A percentile compares a stretch with the other conserved stretches of the same genome.
Conservation (phyloP, 2,888 invertebrate species). For the Caenorhabditis panamensis region DNA sequence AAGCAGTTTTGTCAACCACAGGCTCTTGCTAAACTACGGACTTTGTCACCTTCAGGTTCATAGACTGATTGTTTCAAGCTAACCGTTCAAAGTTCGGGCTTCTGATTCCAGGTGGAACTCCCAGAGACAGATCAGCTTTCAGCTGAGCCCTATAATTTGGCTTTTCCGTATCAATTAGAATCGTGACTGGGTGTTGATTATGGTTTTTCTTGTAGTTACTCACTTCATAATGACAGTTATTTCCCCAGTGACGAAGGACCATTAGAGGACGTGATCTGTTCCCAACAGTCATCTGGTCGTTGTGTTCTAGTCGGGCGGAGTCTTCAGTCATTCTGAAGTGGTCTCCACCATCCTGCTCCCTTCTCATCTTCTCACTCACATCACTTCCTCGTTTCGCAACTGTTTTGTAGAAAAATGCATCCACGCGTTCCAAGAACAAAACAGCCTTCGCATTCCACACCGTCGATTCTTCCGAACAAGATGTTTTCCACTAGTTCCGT, state of each 20-base stretch:
- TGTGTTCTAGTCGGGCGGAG: background rate
- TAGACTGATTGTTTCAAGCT: too few relatives aligned
- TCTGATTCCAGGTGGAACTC: too few relatives aligned
- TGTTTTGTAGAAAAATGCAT: background rate
- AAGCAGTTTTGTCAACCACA: too few relatives aligned
- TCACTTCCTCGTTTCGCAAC: background rate
- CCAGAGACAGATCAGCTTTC: too few relatives aligned
- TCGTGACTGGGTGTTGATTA: too few relatives aligned
- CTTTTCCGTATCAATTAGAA: too few relatives aligned
- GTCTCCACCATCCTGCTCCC: too few relatives aligned
- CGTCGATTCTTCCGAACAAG: constrained; percentile 1
- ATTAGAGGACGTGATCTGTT: background rate
- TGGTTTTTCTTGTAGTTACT: background rate
- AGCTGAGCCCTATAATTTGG: background rate
- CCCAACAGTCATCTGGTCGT: too few relatives aligned
- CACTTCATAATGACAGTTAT: background rate
- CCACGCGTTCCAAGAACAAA: background rate
- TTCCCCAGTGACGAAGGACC: background rate
- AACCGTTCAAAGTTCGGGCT: too few relatives aligned
- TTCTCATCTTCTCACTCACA: background rate
- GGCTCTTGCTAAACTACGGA: too few relatives aligned
- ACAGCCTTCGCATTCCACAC: background rate
- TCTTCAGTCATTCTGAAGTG: background rate
- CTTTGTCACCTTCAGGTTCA: too few relatives aligned
- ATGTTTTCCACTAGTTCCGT: constrained; percentile 1